Conservation (phyloP, 2,888 invertebrate genomes). For the Choristoneura rosaceana region DNA sequence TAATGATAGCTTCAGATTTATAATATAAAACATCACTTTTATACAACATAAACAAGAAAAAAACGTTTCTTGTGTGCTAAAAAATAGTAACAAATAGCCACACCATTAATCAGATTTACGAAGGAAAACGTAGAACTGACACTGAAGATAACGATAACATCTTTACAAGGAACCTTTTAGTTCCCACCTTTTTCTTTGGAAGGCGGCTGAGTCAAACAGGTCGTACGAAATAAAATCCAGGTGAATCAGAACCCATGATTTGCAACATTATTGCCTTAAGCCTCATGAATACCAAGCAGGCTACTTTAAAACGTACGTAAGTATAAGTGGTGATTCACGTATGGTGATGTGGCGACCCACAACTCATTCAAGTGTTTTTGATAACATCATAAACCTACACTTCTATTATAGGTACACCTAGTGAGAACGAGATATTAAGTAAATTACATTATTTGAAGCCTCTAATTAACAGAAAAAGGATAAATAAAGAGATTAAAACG, state of each 20-base stretch:
- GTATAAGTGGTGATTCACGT: slow-evolving; percentile 38
- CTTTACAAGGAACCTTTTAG: slow-evolving; percentile 51
- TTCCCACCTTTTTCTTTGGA: slow-evolving; percentile 58
- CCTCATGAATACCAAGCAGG: slow-evolving; percentile 72
- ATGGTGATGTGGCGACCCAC: slow-evolving; percentile 22
- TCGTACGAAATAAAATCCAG: slow-evolving; percentile 57
- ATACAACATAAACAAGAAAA: no score
- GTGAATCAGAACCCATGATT: slow-evolving; percentile 77
- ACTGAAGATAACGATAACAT: slow-evolving; percentile 60
- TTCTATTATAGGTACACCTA: background rate
- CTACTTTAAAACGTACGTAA: slow-evolving; percentile 40
- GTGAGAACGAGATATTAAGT: background rate
- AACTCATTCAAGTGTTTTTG: slow-evolving; percentile 25
- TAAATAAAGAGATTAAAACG: background rate
- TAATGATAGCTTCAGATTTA: no score
- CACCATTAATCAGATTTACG: slow-evolving; percentile 9
- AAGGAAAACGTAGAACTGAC: slow-evolving; percentile 40
- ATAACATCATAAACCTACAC: slow-evolving; percentile 26
- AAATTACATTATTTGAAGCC: background rate
- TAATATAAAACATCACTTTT: no score
- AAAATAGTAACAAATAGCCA: slow-evolving; percentile 6
- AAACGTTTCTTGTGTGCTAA: background rate
- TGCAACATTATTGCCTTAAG: slow-evolving; percentile 70
- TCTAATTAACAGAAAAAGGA: background rate
- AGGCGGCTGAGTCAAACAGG: slow-evolving; percentile 58